A percentile compares a stretch with the other conserved stretches of the same genome.
phyloP scores from a whole-genome alignment of 92 coral and sea anemone genomes.

The Isaurus tuberculatus region DNA sequence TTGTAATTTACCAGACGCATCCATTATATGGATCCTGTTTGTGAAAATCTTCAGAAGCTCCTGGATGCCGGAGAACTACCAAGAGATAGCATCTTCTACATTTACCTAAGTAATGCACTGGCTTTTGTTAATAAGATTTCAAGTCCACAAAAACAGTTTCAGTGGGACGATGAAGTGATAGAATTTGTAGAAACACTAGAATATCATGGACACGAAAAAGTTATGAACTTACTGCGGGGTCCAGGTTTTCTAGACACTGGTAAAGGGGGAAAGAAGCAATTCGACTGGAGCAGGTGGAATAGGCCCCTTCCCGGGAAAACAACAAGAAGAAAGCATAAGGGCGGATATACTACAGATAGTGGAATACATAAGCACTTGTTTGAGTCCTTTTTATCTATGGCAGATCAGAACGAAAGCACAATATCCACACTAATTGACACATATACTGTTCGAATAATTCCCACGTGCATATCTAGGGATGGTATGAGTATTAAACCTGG shows the following conservation, averaged over 20 bases:
- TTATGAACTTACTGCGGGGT: constrained; percentile 51
- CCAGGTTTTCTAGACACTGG: constrained; percentile 29
- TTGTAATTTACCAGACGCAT: constrained; percentile 45
- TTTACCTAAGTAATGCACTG: constrained; percentile 41
- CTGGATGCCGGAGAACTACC: constrained; percentile 49
- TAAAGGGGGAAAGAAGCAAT: constrained; percentile 45
- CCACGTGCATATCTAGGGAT: constrained; percentile 32
- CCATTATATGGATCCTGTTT: constrained; percentile 48
- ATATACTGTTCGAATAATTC: constrained; percentile 39
- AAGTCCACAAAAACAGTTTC: constrained; percentile 42
- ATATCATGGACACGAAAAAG: constrained; percentile 45
- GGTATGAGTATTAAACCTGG: constrained; percentile 47
- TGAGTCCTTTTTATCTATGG: constrained; percentile 38
- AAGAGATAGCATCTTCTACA: constrained; percentile 57
- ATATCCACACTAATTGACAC: constrained; percentile 32
- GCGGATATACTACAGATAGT: constrained; percentile 44
- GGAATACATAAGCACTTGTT: constrained; percentile 39
- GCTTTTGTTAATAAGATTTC: constrained; percentile 32
- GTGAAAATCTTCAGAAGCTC: constrained; percentile 49
- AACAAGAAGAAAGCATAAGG: constrained; percentile 34
- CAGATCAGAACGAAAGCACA: constrained; percentile 51
- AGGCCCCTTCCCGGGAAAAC: constrained; percentile 59
- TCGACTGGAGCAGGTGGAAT: constrained; percentile 68
- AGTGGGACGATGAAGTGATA: constrained; percentile 59
- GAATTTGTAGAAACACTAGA: constrained; percentile 55